These are phyloP conservation scores for Pseudomyrmex gracilis DNA, from an alignment of 1,140 invertebrate genomes.

Conservation along the genomic window DNA sequence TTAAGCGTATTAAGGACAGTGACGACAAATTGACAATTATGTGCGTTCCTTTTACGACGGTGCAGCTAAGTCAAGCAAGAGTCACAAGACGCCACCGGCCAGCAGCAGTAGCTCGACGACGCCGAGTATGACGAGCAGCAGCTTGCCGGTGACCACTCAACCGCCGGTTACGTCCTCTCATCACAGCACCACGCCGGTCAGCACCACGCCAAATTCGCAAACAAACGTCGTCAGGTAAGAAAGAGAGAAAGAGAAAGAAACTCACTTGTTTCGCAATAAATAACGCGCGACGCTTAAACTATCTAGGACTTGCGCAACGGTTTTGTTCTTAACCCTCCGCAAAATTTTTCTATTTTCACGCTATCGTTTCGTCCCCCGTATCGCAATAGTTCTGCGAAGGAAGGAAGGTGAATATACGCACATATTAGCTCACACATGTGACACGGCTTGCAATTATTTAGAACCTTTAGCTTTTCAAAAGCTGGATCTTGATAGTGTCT, in stretches of 20 bases:
- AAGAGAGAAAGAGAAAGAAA: background rate
- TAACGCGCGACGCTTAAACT: constrained; percentile 23
- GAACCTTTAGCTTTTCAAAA: too few relatives aligned
- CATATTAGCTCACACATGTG: background rate
- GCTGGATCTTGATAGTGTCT: background rate
- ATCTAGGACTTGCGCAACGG: constrained; percentile 1
- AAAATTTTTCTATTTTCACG: constrained; percentile 70
- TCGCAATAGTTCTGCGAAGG: constrained; percentile 77
- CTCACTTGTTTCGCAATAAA: constrained; percentile 30
- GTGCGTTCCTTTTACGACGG: constrained; percentile 28
- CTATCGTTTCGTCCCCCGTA: constrained; percentile 52
- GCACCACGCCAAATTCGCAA: constrained; percentile 82
- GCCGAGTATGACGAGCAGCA: constrained; percentile 78
- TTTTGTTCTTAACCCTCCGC: constrained; percentile 37
- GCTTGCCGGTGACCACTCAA: constrained; percentile 79
- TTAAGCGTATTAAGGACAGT: background rate
- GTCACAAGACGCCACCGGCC: constrained; percentile 82
- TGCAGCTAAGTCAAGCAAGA: constrained; percentile 84
- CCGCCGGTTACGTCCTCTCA: constrained; percentile 80
- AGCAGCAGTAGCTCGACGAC: constrained; percentile 78
- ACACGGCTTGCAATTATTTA: too few relatives aligned
- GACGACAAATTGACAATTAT: constrained; percentile 4
- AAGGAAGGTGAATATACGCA: constrained; percentile 59
- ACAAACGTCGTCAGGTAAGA: constrained; percentile 84
- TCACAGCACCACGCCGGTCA: constrained; percentile 79